Base-by-base conservation (phyloP, 2,113 vertebrate genomes). In the Aphelocoma coerulescens region DNA sequence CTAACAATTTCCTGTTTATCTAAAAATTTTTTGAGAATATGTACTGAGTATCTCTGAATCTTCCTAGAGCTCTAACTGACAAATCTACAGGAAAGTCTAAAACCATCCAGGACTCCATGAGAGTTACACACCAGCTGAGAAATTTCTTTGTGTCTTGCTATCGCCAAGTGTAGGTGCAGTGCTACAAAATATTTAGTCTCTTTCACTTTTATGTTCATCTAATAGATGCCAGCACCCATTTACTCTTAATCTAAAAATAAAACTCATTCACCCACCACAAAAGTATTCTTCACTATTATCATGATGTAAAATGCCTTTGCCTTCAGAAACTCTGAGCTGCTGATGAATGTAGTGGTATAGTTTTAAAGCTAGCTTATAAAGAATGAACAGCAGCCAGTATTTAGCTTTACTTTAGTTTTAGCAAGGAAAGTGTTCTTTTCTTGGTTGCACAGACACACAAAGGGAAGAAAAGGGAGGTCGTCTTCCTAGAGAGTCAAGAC, bases 191-290 rank as follows among this genome's bases (percentile, higher is more conserved):
- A 91, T 55, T 92, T 67, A 88, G 54, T 63, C 7, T 71, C 68
- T 74, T 91, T 91, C 48, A 77, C 81, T 91, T 95, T 85, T 81
- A 66, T 65, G 57, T 84, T 92, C 89, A 46, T 91, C 63, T 77
- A 74, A 89, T 44, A 78, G 76, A 95, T 81, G 80, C 54, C 86
- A 91, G 52, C 37, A 89, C 52, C 30, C 39, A 78, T 78, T 76
- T 46, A 88, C 37, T 76, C 71, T 77, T 86, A 88, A 67, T 78
- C 73, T 74, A 91, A 95, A 90, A 95, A 63, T 63, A 89, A 89
- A 92, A 78, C 35, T 89, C 88, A 74, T 86, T 91, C 65, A 83
- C 48, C 37, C 44, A 48, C 3, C 10, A 62, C 14, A 44, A 52
- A 87, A 87, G 2, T 52, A 75, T 35, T 82, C 37, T 67, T 77